A percentile compares a stretch with the other conserved stretches of the same genome.
phyloP scores from a whole-genome alignment of 1,140 invertebrate genomes.

The Lepidurus couesii region DNA sequence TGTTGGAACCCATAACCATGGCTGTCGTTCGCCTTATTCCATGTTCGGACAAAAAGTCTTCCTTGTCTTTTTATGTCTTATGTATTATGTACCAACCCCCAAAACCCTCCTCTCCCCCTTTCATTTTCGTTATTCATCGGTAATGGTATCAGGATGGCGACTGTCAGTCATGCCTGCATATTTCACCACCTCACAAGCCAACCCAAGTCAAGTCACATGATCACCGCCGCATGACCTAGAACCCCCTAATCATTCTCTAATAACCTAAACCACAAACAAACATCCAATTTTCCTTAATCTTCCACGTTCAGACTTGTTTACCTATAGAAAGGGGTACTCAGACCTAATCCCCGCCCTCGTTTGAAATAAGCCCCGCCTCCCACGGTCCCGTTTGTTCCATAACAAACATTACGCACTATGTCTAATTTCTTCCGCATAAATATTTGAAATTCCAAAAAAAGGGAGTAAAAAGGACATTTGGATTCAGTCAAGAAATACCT shows the following conservation, averaged over 20 bases:
- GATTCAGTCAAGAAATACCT: neutral
- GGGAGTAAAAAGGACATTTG: neutral
- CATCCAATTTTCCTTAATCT: too few species aligned
- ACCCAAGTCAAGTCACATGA: neutral
- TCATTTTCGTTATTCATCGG: constrained; percentile 6
- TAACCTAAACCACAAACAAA: too few species aligned
- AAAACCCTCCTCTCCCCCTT: neutral
- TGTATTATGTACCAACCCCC: neutral
- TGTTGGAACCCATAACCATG: constrained; percentile 1
- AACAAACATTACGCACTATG: too few species aligned
- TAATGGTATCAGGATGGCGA: constrained; percentile 8
- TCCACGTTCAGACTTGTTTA: neutral
- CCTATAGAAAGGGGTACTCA: neutral
- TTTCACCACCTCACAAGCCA: neutral
- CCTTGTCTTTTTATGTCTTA: neutral
- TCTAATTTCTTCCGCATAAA: too few species aligned
- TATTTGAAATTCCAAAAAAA: neutral
- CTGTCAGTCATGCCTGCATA: constrained; percentile 10
- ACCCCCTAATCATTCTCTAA: too few species aligned
- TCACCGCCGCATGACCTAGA: too few species aligned
- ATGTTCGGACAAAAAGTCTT: constrained; percentile 12
- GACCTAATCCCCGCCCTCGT: neutral
- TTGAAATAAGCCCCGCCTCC: neutral
- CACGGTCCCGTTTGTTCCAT: too few species aligned
- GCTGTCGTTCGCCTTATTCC: neutral